phyloP scores from a whole-genome alignment of 2,113 vertebrate genomes.

The Phyllostomus hastatus region DNA sequence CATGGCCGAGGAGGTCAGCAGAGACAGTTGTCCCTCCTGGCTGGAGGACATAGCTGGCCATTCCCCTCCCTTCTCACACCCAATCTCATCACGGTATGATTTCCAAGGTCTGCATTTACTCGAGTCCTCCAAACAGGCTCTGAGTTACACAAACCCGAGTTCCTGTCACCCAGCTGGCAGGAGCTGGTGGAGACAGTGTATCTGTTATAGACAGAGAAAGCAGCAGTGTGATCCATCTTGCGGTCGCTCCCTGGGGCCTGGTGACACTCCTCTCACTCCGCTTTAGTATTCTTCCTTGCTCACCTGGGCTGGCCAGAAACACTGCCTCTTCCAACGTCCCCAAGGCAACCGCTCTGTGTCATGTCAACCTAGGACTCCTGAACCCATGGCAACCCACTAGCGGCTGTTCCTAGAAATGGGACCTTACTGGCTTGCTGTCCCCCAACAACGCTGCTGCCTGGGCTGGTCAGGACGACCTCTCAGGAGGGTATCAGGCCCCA shows the following conservation, averaged over 20 bases:
- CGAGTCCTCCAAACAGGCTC: not conserved
- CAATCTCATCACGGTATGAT: accelerated
- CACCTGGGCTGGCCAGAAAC: not conserved
- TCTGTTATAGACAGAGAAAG: not conserved
- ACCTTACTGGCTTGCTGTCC: too few relatives aligned
- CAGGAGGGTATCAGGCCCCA: not conserved
- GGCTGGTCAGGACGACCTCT: not conserved
- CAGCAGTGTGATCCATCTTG: accelerated
- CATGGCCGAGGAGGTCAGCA: accelerated
- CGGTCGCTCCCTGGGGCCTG: accelerated
- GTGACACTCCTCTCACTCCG: too few relatives aligned
- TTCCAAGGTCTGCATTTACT: too few relatives aligned
- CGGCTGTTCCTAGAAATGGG: not conserved
- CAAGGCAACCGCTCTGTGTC: not conserved
- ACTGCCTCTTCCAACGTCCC: not conserved
- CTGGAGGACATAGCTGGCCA: not conserved
- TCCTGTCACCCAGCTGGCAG: not conserved
- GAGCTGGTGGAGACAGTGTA: not conserved
- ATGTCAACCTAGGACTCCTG: not conserved
- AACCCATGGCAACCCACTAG: not conserved
- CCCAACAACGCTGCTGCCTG: not conserved
- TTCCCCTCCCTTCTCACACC: accelerated
- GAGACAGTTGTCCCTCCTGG: not conserved
- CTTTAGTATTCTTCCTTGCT: not conserved
- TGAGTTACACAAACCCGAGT: accelerated